Conservation (phyloP, 1,140 invertebrate genomes). For the Zaprionus ornatus region DNA sequence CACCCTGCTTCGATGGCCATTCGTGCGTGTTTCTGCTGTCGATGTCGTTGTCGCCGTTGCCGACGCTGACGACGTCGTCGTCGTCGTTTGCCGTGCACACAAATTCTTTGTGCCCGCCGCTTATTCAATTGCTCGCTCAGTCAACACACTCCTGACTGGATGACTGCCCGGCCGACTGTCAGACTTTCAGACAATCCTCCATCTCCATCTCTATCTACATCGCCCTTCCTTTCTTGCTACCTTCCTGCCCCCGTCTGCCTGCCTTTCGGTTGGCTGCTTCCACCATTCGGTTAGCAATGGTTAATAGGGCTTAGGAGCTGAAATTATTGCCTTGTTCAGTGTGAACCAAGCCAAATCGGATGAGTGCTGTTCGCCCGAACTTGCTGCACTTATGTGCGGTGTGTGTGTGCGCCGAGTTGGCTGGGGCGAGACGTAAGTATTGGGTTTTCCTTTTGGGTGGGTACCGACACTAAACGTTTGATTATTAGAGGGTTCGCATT, state of each 20-base stretch:
- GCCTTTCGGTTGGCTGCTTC: constrained; percentile 66
- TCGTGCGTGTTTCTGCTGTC: constrained; percentile 38
- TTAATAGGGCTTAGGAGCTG: constrained; percentile 82
- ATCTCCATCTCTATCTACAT: neutral
- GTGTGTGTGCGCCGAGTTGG: neutral
- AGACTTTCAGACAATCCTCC: neutral
- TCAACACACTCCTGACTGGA: constrained; percentile 55
- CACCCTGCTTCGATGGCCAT: constrained; percentile 14
- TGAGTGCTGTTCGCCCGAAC: constrained; percentile 61
- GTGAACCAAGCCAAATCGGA: constrained; percentile 81
- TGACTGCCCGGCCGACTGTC: constrained; percentile 1
- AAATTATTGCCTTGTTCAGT: constrained; percentile 83
- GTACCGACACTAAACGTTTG: constrained; percentile 64
- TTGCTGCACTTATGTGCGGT: constrained; percentile 3
- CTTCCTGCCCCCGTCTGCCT: constrained; percentile 7
- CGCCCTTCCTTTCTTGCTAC: constrained; percentile 7
- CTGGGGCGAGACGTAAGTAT: constrained; percentile 6
- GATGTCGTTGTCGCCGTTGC: neutral
- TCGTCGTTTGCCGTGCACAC: constrained; percentile 32
- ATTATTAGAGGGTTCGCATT: constrained; percentile 64
- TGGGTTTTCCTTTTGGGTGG: constrained; percentile 25
- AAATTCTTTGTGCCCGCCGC: constrained; percentile 77
- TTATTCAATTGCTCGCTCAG: constrained; percentile 80
- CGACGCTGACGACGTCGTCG: neutral
- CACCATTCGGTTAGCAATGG: constrained; percentile 80